Evolutionary conservation across 2,888 invertebrate genomes (phyloP).

Genomic region (Andrena hattorfiana): DNA sequence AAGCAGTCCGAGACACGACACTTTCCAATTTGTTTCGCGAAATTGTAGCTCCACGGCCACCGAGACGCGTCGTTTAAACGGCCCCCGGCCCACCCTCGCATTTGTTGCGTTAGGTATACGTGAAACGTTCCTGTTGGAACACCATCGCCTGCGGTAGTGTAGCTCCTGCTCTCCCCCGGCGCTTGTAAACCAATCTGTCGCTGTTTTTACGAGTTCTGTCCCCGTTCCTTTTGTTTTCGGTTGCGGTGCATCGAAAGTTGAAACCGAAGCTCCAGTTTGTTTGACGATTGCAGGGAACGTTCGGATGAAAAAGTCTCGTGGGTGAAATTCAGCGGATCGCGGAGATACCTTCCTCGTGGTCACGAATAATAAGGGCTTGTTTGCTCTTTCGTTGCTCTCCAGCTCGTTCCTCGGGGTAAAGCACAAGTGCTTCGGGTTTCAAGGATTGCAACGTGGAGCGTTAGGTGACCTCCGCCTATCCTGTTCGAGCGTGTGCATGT

Average conservation of each 20-base stretch:
- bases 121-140: not conserved
- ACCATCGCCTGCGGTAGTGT: not conserved
- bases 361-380: not conserved
- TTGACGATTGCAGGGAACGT: conserved; percentile 1
- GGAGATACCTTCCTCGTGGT: not conserved
- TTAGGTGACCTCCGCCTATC: conserved; percentile 1
- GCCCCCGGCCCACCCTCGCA: conserved; percentile 4
- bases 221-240: not conserved
- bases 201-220: not conserved
- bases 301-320: not conserved
- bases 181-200: not conserved
- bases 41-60: conserved; percentile 25
- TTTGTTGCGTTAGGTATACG: conserved; percentile 12
- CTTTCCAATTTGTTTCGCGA: conserved; percentile 54
- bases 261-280: not conserved
- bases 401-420: not conserved
- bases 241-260: not conserved
- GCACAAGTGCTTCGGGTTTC: conserved; percentile 9
- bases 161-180: not conserved
- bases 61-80: conserved; percentile 29
- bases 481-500: not conserved
- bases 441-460: conserved; percentile 17
- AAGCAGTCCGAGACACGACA: conserved; percentile 38
- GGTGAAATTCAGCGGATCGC: not conserved
- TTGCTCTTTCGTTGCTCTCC: not conserved